Evolutionary conservation across 2,888 invertebrate genomes (phyloP).

Genomic region (Tipula confusa): DNA sequence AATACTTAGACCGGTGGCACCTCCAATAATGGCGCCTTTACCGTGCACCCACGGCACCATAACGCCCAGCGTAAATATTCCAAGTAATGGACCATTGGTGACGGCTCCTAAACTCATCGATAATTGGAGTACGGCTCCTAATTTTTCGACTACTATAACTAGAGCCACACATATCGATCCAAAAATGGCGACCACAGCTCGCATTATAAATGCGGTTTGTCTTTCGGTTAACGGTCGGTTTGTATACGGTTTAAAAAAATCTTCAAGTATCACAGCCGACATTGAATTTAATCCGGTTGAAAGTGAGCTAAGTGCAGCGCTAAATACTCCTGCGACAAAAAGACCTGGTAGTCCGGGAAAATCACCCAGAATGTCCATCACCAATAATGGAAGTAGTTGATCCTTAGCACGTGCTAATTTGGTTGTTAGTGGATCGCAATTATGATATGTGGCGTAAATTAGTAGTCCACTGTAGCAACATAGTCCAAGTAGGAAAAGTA

Average conservation of each 20-base stretch:
- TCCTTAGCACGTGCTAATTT: constrained; percentile 68
- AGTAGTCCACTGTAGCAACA: constrained; percentile 82
- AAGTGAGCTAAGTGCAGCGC: constrained; percentile 79
- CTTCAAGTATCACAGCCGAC: constrained; percentile 69
- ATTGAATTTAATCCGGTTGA: constrained; percentile 75
- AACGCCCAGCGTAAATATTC: constrained; percentile 64
- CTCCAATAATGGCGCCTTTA: constrained; percentile 56
- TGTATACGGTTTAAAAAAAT: constrained; percentile 59
- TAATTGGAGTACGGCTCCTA: constrained; percentile 67
- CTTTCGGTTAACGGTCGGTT: constrained; percentile 53
- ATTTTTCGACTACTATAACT: constrained; percentile 60
- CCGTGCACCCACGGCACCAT: constrained; percentile 63
- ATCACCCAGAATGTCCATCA: constrained; percentile 76
- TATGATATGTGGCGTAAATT: constrained; percentile 77
- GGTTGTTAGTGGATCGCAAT: constrained; percentile 79
- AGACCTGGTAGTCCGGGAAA: constrained; percentile 79
- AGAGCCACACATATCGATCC: constrained; percentile 60
- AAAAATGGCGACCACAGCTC: constrained; percentile 59
- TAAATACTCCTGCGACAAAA: constrained; percentile 86
- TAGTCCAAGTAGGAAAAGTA: constrained; percentile 66
- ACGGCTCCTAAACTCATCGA: constrained; percentile 61
- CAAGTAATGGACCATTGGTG: constrained; percentile 63
- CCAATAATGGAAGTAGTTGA: constrained; percentile 74
- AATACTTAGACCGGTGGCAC: constrained; percentile 51
- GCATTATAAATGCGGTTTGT: constrained; percentile 60